Conservation (phyloP, 1,140 invertebrate species). For the Cheumatopsyche charites region DNA sequence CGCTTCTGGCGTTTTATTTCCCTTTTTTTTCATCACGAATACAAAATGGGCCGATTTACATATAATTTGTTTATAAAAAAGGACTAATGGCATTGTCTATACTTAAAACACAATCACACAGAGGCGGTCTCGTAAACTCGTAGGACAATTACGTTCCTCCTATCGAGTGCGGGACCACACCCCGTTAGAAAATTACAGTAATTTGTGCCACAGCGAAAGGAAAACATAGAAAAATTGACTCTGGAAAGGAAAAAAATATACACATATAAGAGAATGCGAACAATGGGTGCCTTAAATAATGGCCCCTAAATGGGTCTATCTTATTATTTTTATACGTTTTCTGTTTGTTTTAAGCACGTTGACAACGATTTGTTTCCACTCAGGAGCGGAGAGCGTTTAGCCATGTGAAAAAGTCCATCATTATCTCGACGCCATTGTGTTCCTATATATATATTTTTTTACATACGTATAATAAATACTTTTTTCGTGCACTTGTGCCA, state of each 20-base stretch:
- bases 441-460: not conserved
- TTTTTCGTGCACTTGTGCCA: too few relatives aligned
- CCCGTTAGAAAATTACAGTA: conserved; percentile 45
- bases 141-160: conserved; percentile 42
- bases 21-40: not conserved
- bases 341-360: conserved; percentile 28
- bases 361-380: conserved; percentile 42
- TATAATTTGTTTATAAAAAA: conserved; percentile 27
- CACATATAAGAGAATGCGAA: conserved; percentile 26
- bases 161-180: conserved; percentile 26
- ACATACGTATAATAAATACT: not conserved
- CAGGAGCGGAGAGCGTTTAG: conserved; percentile 21
- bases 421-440: conserved; percentile 21
- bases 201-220: conserved; percentile 43
- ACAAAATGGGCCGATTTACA: conserved; percentile 13
- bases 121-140: conserved; percentile 17
- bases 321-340: conserved; percentile 25
- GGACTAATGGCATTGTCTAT: conserved; percentile 25
- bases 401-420: conserved; percentile 1
- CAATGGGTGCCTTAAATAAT: conserved; percentile 46
- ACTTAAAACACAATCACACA: conserved; percentile 29
- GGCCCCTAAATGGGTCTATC: conserved; percentile 43
- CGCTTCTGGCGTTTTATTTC: conserved; percentile 1
- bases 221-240: conserved; percentile 42
- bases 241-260: conserved; percentile 36